Percentiles rank a stretch among this genome's conserved stretches.
Conservation (phyloP, 92 coral and sea anemone species). For the Meandrina meandrites region DNA sequence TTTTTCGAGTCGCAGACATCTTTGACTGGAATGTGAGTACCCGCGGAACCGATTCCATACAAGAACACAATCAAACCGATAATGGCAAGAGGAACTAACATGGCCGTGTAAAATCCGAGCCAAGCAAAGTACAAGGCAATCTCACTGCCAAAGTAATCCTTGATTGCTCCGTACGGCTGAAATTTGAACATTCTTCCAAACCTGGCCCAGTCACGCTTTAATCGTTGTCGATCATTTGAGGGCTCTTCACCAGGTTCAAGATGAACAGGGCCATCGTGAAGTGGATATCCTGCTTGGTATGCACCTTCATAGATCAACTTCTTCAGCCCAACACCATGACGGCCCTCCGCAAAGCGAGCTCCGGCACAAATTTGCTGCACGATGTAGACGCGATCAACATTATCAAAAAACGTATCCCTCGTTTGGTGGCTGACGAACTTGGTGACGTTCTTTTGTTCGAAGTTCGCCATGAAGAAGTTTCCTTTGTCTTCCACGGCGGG, state of each 20-base stretch:
- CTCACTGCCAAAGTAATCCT: constrained; percentile 89
- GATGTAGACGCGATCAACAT: constrained; percentile 58
- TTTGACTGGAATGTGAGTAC: constrained; percentile 67
- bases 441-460: constrained; percentile 49
- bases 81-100: constrained; percentile 87
- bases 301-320: constrained; percentile 72
- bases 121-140: constrained; percentile 87
- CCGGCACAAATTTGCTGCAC: constrained; percentile 63
- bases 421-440: constrained; percentile 52
- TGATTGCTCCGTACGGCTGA: constrained; percentile 86
- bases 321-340: constrained; percentile 70
- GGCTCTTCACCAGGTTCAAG: constrained; percentile 53
- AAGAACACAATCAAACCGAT: constrained; percentile 82
- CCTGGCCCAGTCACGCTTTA: constrained; percentile 87
- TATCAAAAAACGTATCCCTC: constrained; percentile 63
- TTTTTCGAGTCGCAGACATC: constrained; percentile 75
- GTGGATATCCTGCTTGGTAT: constrained; percentile 68
- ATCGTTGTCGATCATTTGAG: constrained; percentile 81
- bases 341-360: constrained; percentile 72
- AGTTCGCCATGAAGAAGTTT: constrained; percentile 82
- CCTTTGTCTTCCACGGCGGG: constrained; percentile 54
- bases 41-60: constrained; percentile 82
- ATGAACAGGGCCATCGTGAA: constrained; percentile 76
- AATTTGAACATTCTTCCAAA: constrained; percentile 78
- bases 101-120: constrained; percentile 92